Percentiles rank a stretch among this genome's conserved stretches.
phyloP scores from a whole-genome alignment of 2,797 vertebrate species.

The Molossus molossus region DNA sequence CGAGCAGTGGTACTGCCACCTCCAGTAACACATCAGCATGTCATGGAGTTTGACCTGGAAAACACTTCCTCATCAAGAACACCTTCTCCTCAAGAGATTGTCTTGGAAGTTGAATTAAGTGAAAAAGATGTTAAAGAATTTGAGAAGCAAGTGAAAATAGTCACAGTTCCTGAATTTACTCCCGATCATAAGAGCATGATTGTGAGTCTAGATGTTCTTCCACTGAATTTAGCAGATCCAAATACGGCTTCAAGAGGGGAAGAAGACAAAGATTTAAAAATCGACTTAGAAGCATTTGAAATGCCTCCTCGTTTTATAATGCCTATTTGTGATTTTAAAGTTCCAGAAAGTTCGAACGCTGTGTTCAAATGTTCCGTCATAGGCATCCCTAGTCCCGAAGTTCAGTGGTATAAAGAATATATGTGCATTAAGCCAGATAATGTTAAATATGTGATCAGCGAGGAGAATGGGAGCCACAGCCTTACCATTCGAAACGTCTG shows the following conservation, averaged over 20 bases:
- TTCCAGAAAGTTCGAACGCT: constrained; percentile 93
- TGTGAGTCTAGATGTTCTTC: constrained; percentile 97
- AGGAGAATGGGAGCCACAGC: constrained; percentile 95
- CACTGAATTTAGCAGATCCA: constrained; percentile 94
- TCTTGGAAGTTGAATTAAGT: constrained; percentile 98
- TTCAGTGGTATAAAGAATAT: constrained; percentile 96
- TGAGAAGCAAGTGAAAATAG: constrained; percentile 99
- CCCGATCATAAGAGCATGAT: constrained; percentile 98
- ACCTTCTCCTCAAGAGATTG: constrained; percentile 98
- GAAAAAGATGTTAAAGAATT: constrained; percentile 98
- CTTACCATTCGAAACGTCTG: constrained; percentile 93
- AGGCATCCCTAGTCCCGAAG: constrained; percentile 95
- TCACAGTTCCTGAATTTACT: constrained; percentile 97
- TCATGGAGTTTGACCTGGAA: constrained; percentile 98
- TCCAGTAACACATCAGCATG: constrained; percentile 96
- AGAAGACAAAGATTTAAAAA: constrained; percentile 95
- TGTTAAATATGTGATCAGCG: constrained; percentile 93
- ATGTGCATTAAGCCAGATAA: constrained; percentile 91
- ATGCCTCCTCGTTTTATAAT: constrained; percentile 97
- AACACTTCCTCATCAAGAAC: constrained; percentile 95
- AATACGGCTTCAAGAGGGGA: constrained; percentile 91
- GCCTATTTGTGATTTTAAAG: constrained; percentile 94
- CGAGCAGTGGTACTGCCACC: constrained; percentile 94
- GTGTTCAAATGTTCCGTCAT: constrained; percentile 97
- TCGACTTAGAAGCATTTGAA: constrained; percentile 97